phyloP scores from a whole-genome alignment of 2,113 vertebrate genomes.

The Podiceps cristatus region DNA sequence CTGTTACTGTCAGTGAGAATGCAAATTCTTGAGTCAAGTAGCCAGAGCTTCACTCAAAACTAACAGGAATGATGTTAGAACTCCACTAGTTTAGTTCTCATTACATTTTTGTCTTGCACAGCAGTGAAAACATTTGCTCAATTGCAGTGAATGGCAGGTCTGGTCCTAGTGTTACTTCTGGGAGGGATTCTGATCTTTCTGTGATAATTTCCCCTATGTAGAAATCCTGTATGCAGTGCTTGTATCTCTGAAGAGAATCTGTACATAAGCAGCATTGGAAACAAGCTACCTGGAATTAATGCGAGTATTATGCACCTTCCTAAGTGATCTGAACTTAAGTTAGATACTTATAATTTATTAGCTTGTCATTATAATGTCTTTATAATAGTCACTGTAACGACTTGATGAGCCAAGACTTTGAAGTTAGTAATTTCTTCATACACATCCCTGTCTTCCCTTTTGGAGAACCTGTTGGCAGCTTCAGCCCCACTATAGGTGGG shows the following conservation, averaged over 20 bases:
- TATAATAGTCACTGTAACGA: background rate
- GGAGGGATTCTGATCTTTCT: background rate
- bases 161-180: background rate
- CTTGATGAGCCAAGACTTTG: background rate
- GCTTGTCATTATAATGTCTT: background rate
- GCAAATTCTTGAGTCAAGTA: background rate
- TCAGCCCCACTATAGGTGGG: background rate
- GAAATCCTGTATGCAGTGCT: background rate
- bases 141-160: background rate
- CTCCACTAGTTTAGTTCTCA: background rate
- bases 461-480: background rate
- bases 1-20: background rate
- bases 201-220: background rate
- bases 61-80: background rate
- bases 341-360: background rate
- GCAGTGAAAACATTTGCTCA: background rate
- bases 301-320: background rate
- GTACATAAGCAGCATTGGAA: background rate
- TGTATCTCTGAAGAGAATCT: background rate
- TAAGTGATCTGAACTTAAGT: background rate
- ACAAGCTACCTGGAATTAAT: background rate
- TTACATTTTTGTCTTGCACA: background rate
- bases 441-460: background rate
- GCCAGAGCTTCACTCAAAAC: background rate
- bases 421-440: background rate